Evolutionary conservation across 2,888 invertebrate species (phyloP), one percentile per base, ranked within the genome.

Genomic region (Machimus atricapillus): DNA sequence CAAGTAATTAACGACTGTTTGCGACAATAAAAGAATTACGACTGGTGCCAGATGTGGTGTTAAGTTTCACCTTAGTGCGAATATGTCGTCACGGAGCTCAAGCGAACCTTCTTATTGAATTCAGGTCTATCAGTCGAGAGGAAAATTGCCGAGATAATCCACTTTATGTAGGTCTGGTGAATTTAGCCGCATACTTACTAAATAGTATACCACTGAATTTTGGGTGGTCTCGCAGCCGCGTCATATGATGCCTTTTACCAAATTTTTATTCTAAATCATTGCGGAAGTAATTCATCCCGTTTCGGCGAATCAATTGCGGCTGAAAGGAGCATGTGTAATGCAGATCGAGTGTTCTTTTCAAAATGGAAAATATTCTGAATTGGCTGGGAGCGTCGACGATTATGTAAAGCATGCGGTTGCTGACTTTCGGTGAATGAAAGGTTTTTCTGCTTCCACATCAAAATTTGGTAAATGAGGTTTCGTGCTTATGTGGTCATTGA

Each of bases 41-140:
- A 14, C 76, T 31, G 37, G 37, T 37, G 76, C 37, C 76, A 76
- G 76, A 76, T 76, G 76, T 31, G 76, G 76, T 76, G 37, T 76
- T 76, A 76, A 76, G 8, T 76, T 76, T 76, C 76, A 76, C 76
- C 76, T 76, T 76, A 76, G 76, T 37, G 19, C 23, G 66, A 66
- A 66, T 66, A 27, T 66, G 3, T 19, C 66, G 76, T 37, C 76
- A 76, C n/a, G 76, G 76, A 16, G 14, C 27, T 74, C 19, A 7
- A 74, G 12, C 43, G 43, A 46, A 34, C 23, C 7, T 66, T 66
- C 12, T 12, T 76, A 16, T 76, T 76, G 19, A 76, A 76, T 76
- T 34, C 16, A 12, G 19, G 37, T 37, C 23, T 34, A 34, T 74
- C n/a, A 37, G 19, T 19, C 76, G 19, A 8, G 66, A 27, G 12